Conservation (phyloP, 2,113 vertebrate species). For the Pandion haliaetus region DNA sequence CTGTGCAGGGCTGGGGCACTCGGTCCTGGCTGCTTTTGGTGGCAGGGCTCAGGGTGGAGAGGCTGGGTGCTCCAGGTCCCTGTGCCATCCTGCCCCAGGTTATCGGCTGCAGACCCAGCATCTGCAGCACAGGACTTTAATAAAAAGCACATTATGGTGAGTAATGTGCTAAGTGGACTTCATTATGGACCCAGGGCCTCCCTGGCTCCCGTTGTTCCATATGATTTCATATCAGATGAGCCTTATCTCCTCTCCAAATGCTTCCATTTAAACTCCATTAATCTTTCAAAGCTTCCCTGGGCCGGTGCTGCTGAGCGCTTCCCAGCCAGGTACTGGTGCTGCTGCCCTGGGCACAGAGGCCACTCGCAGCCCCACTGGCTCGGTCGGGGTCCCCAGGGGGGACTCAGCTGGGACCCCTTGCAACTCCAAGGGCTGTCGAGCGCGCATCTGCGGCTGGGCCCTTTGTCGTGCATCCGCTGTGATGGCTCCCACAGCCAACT, state of each 20-base stretch:
- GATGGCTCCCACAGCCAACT: not conserved
- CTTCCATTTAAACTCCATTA: constrained; percentile 69
- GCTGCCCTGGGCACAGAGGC: not conserved
- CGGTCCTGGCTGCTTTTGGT: fast-evolving
- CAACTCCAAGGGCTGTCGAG: fast-evolving
- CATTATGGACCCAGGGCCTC: constrained; percentile 37
- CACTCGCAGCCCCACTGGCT: not conserved
- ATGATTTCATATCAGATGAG: constrained; percentile 60
- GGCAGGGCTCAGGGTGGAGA: not conserved
- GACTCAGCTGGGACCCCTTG: fast-evolving
- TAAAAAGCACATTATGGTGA: constrained; percentile 46
- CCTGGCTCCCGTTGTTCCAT: constrained; percentile 32
- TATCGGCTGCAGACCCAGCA: not conserved
- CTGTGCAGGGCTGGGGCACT: fast-evolving
- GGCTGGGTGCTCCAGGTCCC: not conserved
- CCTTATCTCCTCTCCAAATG: constrained; percentile 64
- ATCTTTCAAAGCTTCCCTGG: constrained; percentile 43
- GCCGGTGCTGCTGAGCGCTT: not conserved
- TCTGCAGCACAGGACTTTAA: constrained; percentile 15
- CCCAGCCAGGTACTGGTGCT: not conserved
- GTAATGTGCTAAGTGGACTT: constrained; percentile 65
- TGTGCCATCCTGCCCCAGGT: not conserved
- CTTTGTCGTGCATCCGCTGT: fast-evolving
- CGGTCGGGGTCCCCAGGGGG: fast-evolving
- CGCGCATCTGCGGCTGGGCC: fast-evolving